phyloP scores from a whole-genome alignment of 2,113 vertebrate genomes.

The Tretioscincus oriximinensis region DNA sequence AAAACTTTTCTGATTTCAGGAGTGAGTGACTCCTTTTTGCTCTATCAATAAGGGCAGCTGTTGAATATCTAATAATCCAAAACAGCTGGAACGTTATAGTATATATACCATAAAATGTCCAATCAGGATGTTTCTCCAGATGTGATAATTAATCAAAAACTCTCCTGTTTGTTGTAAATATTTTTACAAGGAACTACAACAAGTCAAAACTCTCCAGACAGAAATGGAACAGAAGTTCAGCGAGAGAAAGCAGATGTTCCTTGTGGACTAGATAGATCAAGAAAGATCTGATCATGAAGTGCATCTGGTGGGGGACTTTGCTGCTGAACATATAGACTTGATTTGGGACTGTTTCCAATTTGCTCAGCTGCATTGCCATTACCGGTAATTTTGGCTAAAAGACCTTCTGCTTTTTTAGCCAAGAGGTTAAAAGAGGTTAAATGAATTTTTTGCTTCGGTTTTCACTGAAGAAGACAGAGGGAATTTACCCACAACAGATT shows the following conservation, averaged over 20 bases:
- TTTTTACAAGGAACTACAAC: slow-evolving; percentile 39
- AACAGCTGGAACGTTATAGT: slow-evolving; percentile 63
- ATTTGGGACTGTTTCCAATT: too few species aligned
- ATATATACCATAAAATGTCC: background rate
- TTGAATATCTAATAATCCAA: slow-evolving; percentile 55
- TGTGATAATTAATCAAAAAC: slow-evolving; percentile 58
- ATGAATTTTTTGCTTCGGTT: too few species aligned
- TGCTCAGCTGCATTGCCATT: too few species aligned
- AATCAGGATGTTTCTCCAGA: slow-evolving; percentile 46
- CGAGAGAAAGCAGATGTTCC: background rate
- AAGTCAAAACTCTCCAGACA: slow-evolving; percentile 41
- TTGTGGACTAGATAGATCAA: too few species aligned
- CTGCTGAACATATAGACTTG: too few species aligned
- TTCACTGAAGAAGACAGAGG: too few species aligned
- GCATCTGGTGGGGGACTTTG: too few species aligned
- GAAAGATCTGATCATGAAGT: background rate
- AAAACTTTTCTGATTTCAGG: slow-evolving; percentile 41
- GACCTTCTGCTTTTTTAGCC: too few species aligned
- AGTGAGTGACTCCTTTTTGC: slow-evolving; percentile 49
- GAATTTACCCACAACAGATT: too few species aligned
- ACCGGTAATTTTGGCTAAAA: too few species aligned
- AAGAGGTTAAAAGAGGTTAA: too few species aligned
- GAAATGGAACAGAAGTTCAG: background rate
- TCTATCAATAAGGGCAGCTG: slow-evolving; percentile 40
- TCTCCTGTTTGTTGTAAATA: slow-evolving; percentile 41